A percentile compares a stretch with the other conserved stretches of the same genome.
Evolutionary conservation across 2,888 invertebrate genomes (phyloP).

Genomic region (Ischnura elegans): DNA sequence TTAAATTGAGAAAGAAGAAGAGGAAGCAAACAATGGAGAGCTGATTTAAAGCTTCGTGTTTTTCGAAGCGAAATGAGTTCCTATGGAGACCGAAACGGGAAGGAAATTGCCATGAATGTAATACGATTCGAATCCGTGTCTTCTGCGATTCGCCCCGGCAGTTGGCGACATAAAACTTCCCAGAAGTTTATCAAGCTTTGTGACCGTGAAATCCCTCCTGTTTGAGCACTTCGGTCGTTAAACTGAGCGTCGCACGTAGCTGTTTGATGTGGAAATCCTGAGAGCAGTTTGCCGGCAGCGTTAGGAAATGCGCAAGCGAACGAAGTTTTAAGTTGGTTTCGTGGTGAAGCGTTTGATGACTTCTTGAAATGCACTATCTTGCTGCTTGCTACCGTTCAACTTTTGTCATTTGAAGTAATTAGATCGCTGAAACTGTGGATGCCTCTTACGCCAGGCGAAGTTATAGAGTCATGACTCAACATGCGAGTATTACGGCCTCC

Average conservation of each 20-base stretch:
- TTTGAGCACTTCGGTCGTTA: not conserved
- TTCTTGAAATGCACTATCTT: not conserved
- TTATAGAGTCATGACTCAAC: not conserved
- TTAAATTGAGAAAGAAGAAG: too few relatives aligned
- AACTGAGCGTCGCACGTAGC: not conserved
- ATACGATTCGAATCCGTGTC: too few relatives aligned
- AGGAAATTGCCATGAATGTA: too few relatives aligned
- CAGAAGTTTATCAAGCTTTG: not conserved
- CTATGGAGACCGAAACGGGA: too few relatives aligned
- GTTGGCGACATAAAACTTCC: not conserved
- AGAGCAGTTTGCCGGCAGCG: not conserved
- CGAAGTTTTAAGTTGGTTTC: slow-evolving; percentile 13
- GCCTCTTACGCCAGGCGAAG: not conserved
- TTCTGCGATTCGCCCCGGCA: too few relatives aligned
- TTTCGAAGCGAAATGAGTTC: too few relatives aligned
- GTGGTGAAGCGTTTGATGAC: slow-evolving; percentile 8
- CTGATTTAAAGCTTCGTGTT: too few relatives aligned
- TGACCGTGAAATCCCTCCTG: not conserved
- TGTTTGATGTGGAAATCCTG: not conserved
- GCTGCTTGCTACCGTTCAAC: not conserved
- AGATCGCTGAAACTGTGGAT: not conserved
- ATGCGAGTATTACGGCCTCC: not conserved
- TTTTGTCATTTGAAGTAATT: not conserved
- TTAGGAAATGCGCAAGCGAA: not conserved
- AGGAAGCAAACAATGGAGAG: too few relatives aligned